Base-by-base conservation (phyloP, 2,888 invertebrate species). In the Agelastica alni region DNA sequence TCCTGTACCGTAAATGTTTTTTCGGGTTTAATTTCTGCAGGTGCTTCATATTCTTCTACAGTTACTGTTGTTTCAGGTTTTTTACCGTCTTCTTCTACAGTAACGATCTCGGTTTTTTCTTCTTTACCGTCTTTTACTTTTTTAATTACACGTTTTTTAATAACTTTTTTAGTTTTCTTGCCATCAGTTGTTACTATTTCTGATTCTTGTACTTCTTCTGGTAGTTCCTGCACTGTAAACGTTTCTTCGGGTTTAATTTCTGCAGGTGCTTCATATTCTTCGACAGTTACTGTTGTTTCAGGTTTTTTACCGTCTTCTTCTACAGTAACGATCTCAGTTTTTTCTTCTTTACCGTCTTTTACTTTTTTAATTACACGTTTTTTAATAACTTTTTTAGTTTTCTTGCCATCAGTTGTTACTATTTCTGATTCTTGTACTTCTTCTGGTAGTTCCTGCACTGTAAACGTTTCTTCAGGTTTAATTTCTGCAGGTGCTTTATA, bases 11-110 rank as follows among this genome's bases (percentile, higher is more conserved):
- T 10, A 30, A 41, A 51, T 37, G 57, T 30, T 13, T 39, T 22
- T 22, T 22, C 30, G 77, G 74, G 58, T 73, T 67, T 63, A 76
- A 74, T 31, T 72, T 66, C 49, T 70, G 69, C 55, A 73, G 69
- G 59, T 41, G 51, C 53, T 9, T 10, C 14, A 4, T 36, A 18
- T 37, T 42, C 41, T 49, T 57, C 51, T 9, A 58, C 57, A 28
- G 56, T 42, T 37, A 22, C 22, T 9, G 22, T 22, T 22, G 22
- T 22, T 22, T 22, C 22, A 61, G 58, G 42, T 61, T 56, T 7
- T 51, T 46, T 13, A 70, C 49, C 4, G 70, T 70, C 51, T 70
- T 72, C 52, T 72, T 70, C 4, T 73, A 26, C 20, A 73, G 60
- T 60, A 73, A 22, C 71, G 13, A 70, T 51, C 52, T 69, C 61